Base-by-base conservation (phyloP, 2,797 vertebrate genomes). In the Sebastes nivosus region DNA sequence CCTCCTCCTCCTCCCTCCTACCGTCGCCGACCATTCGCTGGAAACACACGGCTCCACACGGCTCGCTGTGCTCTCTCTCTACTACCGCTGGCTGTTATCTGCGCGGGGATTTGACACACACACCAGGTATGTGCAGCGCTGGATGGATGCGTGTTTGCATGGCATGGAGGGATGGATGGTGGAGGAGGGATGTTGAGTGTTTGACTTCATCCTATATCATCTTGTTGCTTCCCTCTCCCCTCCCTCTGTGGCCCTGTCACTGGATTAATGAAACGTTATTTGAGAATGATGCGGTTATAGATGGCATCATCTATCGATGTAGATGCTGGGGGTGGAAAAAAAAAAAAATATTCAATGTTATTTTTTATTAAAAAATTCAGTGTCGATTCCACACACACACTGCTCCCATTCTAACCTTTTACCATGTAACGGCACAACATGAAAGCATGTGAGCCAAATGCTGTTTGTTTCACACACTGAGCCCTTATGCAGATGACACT, bases 51-150 rank as follows among this genome's bases (percentile, higher is more conserved):
- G 80, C 91, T 91, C 81, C 82, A 87, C 86, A 73, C 84, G 83
- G 82, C 84, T 86, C 74, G 67, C 81, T 70, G 65, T 79, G 77
- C 86, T 82, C 89, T 78, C 82, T 50, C 46, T 42, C 38, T 42
- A 16, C 38, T 50, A 63, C 82, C 55, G 60, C 75, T 78, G 80
- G 81, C 73, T 50, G 74, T 85, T 79, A 54, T 54, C 79, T 85
- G 86, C 87, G 64, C 55, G 67, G 72, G 74, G 77, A 84, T 90
- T 82, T 88, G 59, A 89, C 76, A n/a, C 18, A 42, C 46, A 54
- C 50, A 90, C 58, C 92, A 95, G 94, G 94, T 95, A 95, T 83
- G 92, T 94, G 85, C 88, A 77, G 79, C 81, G 74, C 74, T 66
- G 58, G 11, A 78, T 77, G 32, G 68, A 72, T 87, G 72, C 50